phyloP scores from a whole-genome alignment of 2,113 vertebrate genomes.

The Cricetomys ansorgei region DNA sequence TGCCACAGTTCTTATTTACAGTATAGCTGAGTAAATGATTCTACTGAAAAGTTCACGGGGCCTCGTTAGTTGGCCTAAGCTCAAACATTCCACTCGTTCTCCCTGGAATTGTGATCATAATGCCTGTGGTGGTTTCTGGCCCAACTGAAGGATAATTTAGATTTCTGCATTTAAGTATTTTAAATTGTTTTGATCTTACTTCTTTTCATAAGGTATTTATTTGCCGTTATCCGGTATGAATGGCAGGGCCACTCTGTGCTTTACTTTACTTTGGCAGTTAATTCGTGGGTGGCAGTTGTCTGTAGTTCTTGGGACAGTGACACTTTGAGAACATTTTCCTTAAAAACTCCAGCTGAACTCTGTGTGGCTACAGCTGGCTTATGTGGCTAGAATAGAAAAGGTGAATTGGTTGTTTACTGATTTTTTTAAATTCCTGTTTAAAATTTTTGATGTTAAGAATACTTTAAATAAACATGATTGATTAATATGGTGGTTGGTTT shows the following conservation, averaged over 20 bases:
- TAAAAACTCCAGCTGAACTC: constrained; percentile 73
- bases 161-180: constrained; percentile 78
- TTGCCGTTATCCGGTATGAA: constrained; percentile 70
- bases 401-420: constrained; percentile 57
- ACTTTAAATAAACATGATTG: constrained; percentile 70
- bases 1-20: constrained; percentile 76
- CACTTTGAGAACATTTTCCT: constrained; percentile 63
- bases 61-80: constrained; percentile 77
- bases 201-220: constrained; percentile 77
- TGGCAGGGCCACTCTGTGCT: constrained; percentile 76
- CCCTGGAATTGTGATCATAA: constrained; percentile 75
- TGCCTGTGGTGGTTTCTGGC: constrained; percentile 82
- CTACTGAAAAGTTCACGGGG: constrained; percentile 60
- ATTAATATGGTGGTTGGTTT: constrained; percentile 56
- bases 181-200: constrained; percentile 78
- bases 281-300: constrained; percentile 72
- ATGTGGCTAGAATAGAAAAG: constrained; percentile 48
- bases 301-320: constrained; percentile 71
- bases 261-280: constrained; percentile 70
- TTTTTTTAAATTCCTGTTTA: constrained; percentile 41
- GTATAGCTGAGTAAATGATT: constrained; percentile 81
- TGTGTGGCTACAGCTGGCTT: constrained; percentile 59
- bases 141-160: constrained; percentile 78
- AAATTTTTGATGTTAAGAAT: constrained; percentile 69
- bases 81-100: constrained; percentile 84